These are phyloP conservation scores for Eucera pruinosa DNA, from an alignment of 2,888 invertebrate genomes.

Conservation along the genomic window DNA sequence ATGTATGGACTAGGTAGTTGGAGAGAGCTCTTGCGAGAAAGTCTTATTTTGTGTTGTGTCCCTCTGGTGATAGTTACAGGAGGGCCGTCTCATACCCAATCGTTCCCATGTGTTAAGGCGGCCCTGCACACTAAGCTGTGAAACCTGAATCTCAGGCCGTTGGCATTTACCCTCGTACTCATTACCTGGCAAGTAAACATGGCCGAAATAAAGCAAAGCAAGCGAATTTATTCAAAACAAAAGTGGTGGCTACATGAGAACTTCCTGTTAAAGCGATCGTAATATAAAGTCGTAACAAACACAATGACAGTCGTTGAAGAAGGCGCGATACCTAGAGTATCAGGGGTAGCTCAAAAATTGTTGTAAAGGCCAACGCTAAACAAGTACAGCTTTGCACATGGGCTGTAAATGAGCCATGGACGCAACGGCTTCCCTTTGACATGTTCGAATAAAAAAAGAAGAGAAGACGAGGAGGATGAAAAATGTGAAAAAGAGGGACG, in stretches of 20 bases:
- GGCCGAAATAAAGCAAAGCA: background rate
- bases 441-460: slow-evolving; percentile 40
- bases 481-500: background rate
- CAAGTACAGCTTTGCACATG: slow-evolving; percentile 16
- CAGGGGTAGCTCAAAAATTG: slow-evolving; percentile 23
- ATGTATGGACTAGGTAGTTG: no score
- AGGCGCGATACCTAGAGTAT: no score
- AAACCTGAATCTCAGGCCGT: no score
- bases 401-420: slow-evolving; percentile 34
- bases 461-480: background rate
- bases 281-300: no score
- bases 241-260: slow-evolving; percentile 5
- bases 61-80: no score
- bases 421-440: slow-evolving; percentile 39
- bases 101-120: no score
- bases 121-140: no score
- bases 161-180: background rate
- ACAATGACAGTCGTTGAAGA: no score
- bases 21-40: no score
- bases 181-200: slow-evolving; percentile 22
- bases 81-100: no score
- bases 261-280: slow-evolving; percentile 18
- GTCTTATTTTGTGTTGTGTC: no score
- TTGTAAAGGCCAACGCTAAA: slow-evolving; percentile 31
- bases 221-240: slow-evolving; percentile 14